These are phyloP conservation scores for Hoplodrina blanda DNA, from an alignment of 2,888 invertebrate species.

Conservation along the genomic window DNA sequence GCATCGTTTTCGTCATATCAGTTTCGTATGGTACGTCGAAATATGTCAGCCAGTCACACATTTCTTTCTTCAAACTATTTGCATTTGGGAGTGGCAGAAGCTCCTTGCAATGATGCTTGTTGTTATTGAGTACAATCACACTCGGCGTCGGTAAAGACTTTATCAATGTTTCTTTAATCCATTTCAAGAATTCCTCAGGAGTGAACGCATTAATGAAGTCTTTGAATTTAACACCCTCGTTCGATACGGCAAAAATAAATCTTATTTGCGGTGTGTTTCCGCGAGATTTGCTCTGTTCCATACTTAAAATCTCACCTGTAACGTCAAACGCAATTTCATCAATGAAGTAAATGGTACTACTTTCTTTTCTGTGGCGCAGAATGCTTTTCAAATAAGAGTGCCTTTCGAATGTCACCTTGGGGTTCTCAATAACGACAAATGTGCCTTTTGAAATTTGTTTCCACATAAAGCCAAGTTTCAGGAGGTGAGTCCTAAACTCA, in stretches of 20 bases:
- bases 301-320: conserved; percentile 11
- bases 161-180: conserved; percentile 15
- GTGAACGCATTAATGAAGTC: conserved; percentile 6
- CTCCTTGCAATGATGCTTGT: conserved; percentile 46
- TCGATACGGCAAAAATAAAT: conserved; percentile 30
- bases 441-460: conserved; percentile 40
- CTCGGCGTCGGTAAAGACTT: conserved; percentile 6
- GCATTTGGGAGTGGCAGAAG: conserved; percentile 47
- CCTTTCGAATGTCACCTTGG: conserved; percentile 69
- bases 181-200: conserved; percentile 18
- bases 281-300: conserved; percentile 10
- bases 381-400: conserved; percentile 69
- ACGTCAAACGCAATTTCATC: conserved; percentile 57
- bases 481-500: conserved; percentile 67
- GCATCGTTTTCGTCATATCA: conserved; percentile 63
- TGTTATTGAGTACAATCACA: conserved; percentile 43
- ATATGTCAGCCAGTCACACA: conserved; percentile 66
- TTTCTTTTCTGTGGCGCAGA: conserved; percentile 39
- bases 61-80: conserved; percentile 57
- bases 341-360: conserved; percentile 62
- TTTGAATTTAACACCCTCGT: conserved; percentile 15
- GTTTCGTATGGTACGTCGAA: conserved; percentile 62
- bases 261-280: not conserved
- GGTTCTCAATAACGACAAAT: conserved; percentile 72
- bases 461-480: conserved; percentile 72